Conservation (phyloP, 2,888 invertebrate species). For the Drosophila peninsularis region DNA sequence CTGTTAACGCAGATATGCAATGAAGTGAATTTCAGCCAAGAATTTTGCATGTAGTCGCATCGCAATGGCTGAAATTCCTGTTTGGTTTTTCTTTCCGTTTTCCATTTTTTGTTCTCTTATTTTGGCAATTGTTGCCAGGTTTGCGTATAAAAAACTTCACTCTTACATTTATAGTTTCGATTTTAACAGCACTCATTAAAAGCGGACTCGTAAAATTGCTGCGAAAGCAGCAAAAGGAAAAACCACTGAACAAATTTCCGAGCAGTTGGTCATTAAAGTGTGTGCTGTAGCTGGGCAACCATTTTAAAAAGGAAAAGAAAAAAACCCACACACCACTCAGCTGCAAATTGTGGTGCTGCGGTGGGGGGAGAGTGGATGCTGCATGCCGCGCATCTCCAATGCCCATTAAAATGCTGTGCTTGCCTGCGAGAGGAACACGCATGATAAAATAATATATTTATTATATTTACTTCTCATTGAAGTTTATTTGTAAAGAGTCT, state of each 20-base stretch:
- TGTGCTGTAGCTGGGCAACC: constrained; percentile 17
- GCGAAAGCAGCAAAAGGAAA: constrained; percentile 15
- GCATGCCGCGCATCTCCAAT: constrained; percentile 9
- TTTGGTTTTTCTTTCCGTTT: constrained; percentile 1
- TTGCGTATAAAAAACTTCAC: constrained; percentile 28
- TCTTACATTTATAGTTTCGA: constrained; percentile 42
- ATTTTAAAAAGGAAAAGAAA: constrained; percentile 9
- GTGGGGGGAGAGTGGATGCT: constrained; percentile 14
- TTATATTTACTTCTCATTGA: not conserved
- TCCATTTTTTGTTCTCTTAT: not conserved
- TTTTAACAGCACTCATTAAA: constrained; percentile 56
- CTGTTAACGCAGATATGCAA: constrained; percentile 19
- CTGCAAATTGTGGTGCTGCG: constrained; percentile 19
- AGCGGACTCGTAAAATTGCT: constrained; percentile 38
- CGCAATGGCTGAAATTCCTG: constrained; percentile 29
- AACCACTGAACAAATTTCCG: constrained; percentile 44
- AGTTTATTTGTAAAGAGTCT: not conserved
- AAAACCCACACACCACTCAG: constrained; percentile 5
- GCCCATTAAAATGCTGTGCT: constrained; percentile 27
- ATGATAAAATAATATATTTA: constrained; percentile 3
- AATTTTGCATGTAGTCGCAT: constrained; percentile 26
- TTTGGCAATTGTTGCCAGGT: constrained; percentile 30
- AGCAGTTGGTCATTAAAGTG: constrained; percentile 44
- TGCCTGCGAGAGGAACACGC: constrained; percentile 2
- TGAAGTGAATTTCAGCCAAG: constrained; percentile 13